Evolutionary conservation across 2,888 invertebrate genomes (phyloP).

Genomic region (Carpatolechia fugitivella): DNA sequence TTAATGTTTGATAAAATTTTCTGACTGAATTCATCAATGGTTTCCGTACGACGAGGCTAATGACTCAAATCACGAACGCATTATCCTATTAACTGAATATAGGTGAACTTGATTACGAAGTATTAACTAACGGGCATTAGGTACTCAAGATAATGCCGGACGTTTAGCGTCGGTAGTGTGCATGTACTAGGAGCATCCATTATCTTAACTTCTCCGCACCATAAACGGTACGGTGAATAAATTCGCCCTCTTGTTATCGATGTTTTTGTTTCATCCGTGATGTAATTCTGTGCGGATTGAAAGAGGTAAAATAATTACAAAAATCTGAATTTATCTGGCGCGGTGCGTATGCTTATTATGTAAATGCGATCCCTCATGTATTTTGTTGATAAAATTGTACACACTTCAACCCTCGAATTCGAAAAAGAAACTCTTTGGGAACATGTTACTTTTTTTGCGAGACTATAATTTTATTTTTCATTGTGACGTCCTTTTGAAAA

Average conservation of each 20-base stretch:
- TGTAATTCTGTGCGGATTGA: conserved; percentile 47
- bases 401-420: conserved; percentile 13
- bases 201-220: conserved; percentile 22
- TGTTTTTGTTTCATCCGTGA: conserved; percentile 43
- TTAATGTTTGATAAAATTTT: background rate
- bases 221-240: too few species aligned
- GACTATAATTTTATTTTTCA: too few species aligned
- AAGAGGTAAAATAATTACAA: conserved; percentile 64
- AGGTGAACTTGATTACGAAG: conserved; percentile 6
- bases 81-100: conserved; percentile 6
- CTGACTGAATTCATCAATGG: background rate
- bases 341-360: conserved; percentile 62
- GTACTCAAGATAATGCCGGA: conserved; percentile 5
- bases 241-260: conserved; percentile 41
- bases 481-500: too few species aligned
- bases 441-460: too few species aligned
- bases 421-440: too few species aligned
- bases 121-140: conserved; percentile 10
- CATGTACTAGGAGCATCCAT: background rate
- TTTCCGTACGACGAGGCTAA: background rate
- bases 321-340: conserved; percentile 56
- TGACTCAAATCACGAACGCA: conserved; percentile 2
- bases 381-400: conserved; percentile 62
- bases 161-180: background rate
- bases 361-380: conserved; percentile 62